Evolutionary conservation across 2,113 vertebrate genomes (phyloP).

Genomic region (Salminus brasiliensis): DNA sequence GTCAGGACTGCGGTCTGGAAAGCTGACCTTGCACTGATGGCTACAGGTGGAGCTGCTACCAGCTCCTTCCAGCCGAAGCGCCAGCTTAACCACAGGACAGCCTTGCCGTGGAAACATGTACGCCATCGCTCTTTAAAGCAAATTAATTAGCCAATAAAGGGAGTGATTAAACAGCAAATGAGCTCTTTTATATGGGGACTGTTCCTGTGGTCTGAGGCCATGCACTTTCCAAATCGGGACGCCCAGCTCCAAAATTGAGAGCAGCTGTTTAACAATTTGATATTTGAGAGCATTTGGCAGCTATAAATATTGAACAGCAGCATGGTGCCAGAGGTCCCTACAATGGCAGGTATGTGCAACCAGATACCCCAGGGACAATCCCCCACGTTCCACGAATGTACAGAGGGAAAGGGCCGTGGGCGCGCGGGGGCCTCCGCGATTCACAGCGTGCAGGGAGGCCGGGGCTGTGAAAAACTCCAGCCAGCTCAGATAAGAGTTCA

Average conservation of each 20-base stretch:
- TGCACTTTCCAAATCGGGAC: slow-evolving; percentile 40
- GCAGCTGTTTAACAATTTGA: slow-evolving; percentile 58
- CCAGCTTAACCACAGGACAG: not conserved
- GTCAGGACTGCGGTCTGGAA: not conserved
- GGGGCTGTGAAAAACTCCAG: slow-evolving; percentile 47
- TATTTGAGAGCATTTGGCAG: slow-evolving; percentile 55
- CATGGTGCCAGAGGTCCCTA: slow-evolving; percentile 48
- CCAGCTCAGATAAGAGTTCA: slow-evolving; percentile 46
- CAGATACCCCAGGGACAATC: slow-evolving; percentile 55
- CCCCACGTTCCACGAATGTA: slow-evolving; percentile 40
- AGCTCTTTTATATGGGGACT: slow-evolving; percentile 38
- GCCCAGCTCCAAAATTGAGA: slow-evolving; percentile 32
- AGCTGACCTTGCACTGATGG: not conserved
- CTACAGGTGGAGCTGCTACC: not conserved
- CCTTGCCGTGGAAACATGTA: not conserved
- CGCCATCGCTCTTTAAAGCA: slow-evolving; percentile 3
- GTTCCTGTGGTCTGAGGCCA: slow-evolving; percentile 14
- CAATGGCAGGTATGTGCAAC: slow-evolving; percentile 57
- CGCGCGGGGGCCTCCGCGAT: slow-evolving; percentile 24
- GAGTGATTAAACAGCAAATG: slow-evolving; percentile 38
- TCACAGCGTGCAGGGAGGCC: slow-evolving; percentile 24
- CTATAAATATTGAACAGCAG: slow-evolving; percentile 59
- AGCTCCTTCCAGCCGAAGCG: not conserved
- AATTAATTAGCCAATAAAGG: slow-evolving; percentile 41
- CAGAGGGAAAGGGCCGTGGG: slow-evolving; percentile 1